A percentile compares a stretch with the other conserved stretches of the same genome.
phyloP scores from a whole-genome alignment of 2,113 vertebrate species.

The Sceloporus undulatus region DNA sequence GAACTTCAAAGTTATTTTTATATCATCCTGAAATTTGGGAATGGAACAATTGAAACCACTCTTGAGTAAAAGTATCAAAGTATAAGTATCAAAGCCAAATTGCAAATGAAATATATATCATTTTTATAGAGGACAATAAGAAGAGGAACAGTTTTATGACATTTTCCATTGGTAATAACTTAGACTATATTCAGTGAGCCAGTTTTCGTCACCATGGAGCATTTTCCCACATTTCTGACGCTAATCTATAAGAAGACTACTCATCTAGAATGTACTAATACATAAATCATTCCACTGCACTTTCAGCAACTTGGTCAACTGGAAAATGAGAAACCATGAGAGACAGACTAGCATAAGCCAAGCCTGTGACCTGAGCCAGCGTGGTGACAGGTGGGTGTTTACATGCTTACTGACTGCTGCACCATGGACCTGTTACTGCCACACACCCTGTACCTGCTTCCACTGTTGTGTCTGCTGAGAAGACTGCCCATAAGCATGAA shows the following conservation, averaged over 20 bases:
- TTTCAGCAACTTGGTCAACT: not conserved
- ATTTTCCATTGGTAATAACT: not conserved
- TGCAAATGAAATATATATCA: not conserved
- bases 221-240: not conserved
- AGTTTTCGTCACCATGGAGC: not conserved
- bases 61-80: not conserved
- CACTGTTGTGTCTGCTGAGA: too few species aligned
- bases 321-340: not conserved
- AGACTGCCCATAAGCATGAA: too few species aligned
- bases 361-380: too few species aligned
- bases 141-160: constrained; percentile 6
- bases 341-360: too few species aligned
- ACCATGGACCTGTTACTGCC: too few species aligned
- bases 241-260: not conserved
- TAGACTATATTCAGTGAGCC: not conserved
- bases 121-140: constrained; percentile 4
- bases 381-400: too few species aligned
- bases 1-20: not conserved
- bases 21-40: constrained; percentile 6
- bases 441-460: too few species aligned
- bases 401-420: too few species aligned
- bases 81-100: not conserved
- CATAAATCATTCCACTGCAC: not conserved
- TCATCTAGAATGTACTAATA: not conserved
- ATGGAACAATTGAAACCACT: not conserved